These are phyloP conservation scores for Torymus tubicola DNA, from an alignment of 2,888 invertebrate genomes.

Conservation along the genomic window DNA sequence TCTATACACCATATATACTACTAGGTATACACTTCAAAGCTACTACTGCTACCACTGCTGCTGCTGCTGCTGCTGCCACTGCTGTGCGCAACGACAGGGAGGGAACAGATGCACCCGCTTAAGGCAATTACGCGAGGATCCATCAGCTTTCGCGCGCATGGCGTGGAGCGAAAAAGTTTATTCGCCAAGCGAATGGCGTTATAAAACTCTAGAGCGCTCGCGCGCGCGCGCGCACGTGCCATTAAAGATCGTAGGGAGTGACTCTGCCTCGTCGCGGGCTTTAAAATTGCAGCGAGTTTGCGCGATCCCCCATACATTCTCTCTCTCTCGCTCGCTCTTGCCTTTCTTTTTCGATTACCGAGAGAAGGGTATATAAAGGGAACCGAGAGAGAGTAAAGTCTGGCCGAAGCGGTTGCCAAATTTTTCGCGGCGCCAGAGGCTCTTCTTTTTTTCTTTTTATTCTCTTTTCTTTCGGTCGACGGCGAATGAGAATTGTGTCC, in stretches of 20 bases:
- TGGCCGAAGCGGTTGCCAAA: constrained; percentile 35
- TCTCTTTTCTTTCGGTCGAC: background rate
- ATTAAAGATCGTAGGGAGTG: constrained; percentile 32
- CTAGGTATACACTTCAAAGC: no score
- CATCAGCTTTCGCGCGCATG: background rate
- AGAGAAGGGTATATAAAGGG: background rate
- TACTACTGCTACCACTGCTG: no score
- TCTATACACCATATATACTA: no score
- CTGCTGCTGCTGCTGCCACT: no score
- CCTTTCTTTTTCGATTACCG: no score
- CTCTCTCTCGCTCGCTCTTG: background rate
- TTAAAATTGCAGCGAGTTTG: constrained; percentile 39
- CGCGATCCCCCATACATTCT: constrained; percentile 11
- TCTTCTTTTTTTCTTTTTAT: no score
- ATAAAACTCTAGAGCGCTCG: constrained; percentile 18
- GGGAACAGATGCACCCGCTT: constrained; percentile 5
- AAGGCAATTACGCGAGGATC: constrained; percentile 40
- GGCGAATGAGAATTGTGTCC: background rate
- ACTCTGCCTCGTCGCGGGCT: background rate
- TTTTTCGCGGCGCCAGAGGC: background rate
- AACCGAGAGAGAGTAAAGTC: constrained; percentile 14
- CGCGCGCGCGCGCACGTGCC: constrained; percentile 7
- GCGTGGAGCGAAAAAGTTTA: background rate
- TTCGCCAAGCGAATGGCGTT: constrained; percentile 25
- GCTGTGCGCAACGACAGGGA: no score